phyloP scores from a whole-genome alignment of 1,140 invertebrate species.

The Lordiphosa clarofinis region DNA sequence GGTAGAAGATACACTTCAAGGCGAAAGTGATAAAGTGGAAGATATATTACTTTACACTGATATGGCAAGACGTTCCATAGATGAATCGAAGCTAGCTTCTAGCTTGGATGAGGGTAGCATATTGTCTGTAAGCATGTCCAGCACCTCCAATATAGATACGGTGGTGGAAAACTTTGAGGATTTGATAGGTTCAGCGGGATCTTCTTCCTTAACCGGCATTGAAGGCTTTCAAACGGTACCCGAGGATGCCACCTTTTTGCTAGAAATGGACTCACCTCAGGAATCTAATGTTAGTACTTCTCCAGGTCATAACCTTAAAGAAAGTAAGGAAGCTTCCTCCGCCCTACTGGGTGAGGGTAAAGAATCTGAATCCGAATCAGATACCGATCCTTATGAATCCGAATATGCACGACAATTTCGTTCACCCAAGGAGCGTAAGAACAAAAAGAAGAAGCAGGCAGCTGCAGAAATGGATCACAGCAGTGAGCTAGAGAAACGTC shows the following conservation, averaged over 20 bases:
- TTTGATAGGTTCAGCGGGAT: slow-evolving; percentile 81
- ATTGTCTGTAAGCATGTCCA: slow-evolving; percentile 81
- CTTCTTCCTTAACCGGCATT: slow-evolving; percentile 72
- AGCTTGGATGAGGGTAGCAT: slow-evolving; percentile 83
- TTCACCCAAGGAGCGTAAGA: slow-evolving; percentile 66
- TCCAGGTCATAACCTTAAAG: too few relatives aligned
- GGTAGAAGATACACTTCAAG: slow-evolving; percentile 43
- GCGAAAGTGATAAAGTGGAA: slow-evolving; percentile 61
- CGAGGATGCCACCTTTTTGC: slow-evolving; percentile 63
- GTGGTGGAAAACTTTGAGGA: slow-evolving; percentile 82
- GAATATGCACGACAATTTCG: slow-evolving; percentile 78
- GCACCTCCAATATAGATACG: slow-evolving; percentile 81
- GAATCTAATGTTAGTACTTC: slow-evolving; percentile 69
- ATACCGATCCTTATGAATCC: slow-evolving; percentile 78
- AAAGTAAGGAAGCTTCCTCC: slow-evolving; percentile 50
- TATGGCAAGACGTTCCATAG: slow-evolving; percentile 59
- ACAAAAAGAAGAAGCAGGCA: slow-evolving; percentile 70
- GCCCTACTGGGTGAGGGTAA: slow-evolving; percentile 58
- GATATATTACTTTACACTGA: slow-evolving; percentile 69
- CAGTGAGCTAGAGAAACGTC: slow-evolving; percentile 66
- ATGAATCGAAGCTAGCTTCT: slow-evolving; percentile 80
- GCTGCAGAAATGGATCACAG: slow-evolving; percentile 75
- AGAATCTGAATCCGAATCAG: slow-evolving; percentile 75
- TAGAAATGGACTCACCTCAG: slow-evolving; percentile 79
- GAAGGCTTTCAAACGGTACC: slow-evolving; percentile 63